phyloP scores from a whole-genome alignment of 2,797 vertebrate species.

The Gymnothorax reevesii region DNA sequence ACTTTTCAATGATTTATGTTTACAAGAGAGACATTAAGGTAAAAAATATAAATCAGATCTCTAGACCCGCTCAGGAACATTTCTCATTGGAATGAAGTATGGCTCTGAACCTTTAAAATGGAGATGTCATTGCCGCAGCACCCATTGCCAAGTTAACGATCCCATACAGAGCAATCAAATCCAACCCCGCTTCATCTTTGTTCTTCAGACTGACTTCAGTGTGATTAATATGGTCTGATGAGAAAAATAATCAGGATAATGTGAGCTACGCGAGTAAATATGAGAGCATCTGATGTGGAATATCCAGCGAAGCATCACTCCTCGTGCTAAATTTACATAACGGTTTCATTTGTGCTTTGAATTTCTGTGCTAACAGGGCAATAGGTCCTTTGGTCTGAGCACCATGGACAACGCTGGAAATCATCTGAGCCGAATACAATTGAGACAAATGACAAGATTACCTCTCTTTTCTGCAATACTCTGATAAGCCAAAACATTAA shows the following conservation, averaged over 20 bases:
- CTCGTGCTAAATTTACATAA: not conserved
- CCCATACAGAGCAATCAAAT: slow-evolving; percentile 58
- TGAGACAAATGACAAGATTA: not conserved
- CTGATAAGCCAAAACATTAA: no score
- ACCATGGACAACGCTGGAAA: slow-evolving; percentile 1
- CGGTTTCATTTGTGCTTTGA: slow-evolving; percentile 3
- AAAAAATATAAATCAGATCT: slow-evolving; percentile 55
- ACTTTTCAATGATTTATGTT: slow-evolving; percentile 57
- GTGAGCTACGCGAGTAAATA: slow-evolving; percentile 41
- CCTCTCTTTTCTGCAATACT: no score
- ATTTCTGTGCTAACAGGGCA: not conserved
- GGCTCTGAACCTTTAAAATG: slow-evolving; percentile 37
- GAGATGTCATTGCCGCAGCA: slow-evolving; percentile 30
- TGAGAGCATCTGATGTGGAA: slow-evolving; percentile 20
- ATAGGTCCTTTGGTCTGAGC: not conserved
- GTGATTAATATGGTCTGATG: slow-evolving; percentile 63
- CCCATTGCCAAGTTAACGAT: slow-evolving; percentile 54
- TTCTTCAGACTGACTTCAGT: slow-evolving; percentile 57
- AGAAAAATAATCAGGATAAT: slow-evolving; percentile 50
- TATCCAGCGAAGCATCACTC: not conserved
- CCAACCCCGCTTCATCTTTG: slow-evolving; percentile 48
- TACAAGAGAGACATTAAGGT: slow-evolving; percentile 50
- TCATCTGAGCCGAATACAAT: not conserved
- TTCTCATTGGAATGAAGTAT: slow-evolving; percentile 35
- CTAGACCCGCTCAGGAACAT: slow-evolving; percentile 24